Evolutionary conservation across 2,888 invertebrate species (phyloP).

Genomic region (Sipha maydis): DNA sequence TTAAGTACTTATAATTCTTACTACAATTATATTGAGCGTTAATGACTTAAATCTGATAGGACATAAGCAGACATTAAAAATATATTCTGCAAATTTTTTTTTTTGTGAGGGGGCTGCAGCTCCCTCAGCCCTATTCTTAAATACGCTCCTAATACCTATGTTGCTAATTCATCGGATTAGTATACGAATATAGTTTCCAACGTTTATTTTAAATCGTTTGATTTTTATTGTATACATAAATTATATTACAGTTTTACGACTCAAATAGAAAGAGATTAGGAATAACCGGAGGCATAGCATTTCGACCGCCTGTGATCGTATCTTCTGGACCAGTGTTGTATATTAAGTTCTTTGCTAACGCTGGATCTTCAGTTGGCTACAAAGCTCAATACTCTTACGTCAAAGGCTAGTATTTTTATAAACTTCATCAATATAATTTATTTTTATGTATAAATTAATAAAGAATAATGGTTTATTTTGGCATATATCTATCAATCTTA

Average conservation of each 20-base stretch:
- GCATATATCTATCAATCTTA: no score
- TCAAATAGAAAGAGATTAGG: slow-evolving; percentile 70
- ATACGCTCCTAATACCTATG: not conserved
- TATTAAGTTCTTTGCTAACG: slow-evolving; percentile 77
- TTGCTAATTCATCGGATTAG: not conserved
- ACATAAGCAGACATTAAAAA: no score
- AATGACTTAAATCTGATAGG: no score
- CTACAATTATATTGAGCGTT: no score
- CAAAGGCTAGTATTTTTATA: slow-evolving; percentile 65
- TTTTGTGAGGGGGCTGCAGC: no score
- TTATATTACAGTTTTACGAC: slow-evolving; percentile 72
- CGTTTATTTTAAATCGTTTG: not conserved
- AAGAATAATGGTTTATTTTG: no score
- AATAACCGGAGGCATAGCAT: slow-evolving; percentile 74
- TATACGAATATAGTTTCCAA: not conserved
- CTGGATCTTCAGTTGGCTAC: slow-evolving; percentile 75
- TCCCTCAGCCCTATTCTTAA: no score
- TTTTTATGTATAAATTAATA: no score
- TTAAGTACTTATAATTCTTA: no score
- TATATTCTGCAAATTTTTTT: no score
- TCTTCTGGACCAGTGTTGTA: slow-evolving; percentile 74
- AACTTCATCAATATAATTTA: no score
- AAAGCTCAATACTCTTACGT: slow-evolving; percentile 73
- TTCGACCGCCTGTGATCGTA: slow-evolving; percentile 76
- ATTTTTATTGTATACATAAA: not conserved